Base-by-base conservation (phyloP, 1,140 invertebrate genomes). In the Palaemon carinicauda region DNA sequence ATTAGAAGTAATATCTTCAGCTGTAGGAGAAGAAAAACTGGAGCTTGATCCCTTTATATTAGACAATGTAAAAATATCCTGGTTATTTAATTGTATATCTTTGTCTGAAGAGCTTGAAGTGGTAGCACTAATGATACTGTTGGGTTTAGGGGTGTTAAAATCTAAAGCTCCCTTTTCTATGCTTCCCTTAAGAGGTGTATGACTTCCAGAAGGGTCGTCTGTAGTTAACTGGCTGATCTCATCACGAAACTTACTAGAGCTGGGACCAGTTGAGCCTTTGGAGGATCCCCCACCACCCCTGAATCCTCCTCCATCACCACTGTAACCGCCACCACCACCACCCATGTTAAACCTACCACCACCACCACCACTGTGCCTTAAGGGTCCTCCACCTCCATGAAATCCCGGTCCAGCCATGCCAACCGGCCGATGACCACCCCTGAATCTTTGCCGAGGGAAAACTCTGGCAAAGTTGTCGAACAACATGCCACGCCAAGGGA, bases 401-500 rank as follows among this genome's bases (percentile, higher is more conserved):
- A 21, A 53, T 24, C 65, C 80, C 14, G 9, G 15, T 3, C n/a
- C 33, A 52, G 24, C 1, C 5, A 19, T 69, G 54, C 80, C 31
- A 82, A 65, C 24, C 50, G 21, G 75, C 4, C 17, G 27, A 9
- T 21, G 41, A n/a, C 50, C 33, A 24, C 60, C 80, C 27, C 60
- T 69, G 51, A 54, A 74, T 19, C 24, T 82, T 3, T 50, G 27
- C 9, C 41, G 41, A 1, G 65, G 65, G 3, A 69, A 31, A 21
- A 15, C 51, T 29, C 77, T 80, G 12, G 60, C 50, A 54, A 41
- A 19, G 54, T 80, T 79, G 24, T 75, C 56, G 15, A 52, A n/a
- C 24, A 74, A 33, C 65, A 80, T 80, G 56, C 52, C 78, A 21
- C 78, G 84, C 21, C 54, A 60, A 33, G 84, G 84, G 21, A 71